Evolutionary conservation across 2,888 invertebrate species (phyloP), one percentile per base, ranked within the genome.

Genomic region (Nomada ruficornis): DNA sequence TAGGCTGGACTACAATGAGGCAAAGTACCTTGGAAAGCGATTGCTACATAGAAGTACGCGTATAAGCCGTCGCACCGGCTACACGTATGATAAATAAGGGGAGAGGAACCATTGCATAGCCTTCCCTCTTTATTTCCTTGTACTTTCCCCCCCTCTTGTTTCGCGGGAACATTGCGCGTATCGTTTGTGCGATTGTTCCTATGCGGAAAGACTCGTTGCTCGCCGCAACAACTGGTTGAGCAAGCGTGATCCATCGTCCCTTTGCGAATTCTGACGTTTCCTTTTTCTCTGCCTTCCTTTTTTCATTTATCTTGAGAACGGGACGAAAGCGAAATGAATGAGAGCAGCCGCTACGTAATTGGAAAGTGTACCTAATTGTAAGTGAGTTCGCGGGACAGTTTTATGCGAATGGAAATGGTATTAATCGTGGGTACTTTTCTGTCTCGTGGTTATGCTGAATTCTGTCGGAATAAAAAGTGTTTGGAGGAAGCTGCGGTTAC

Each of bases 1-100:
- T 71, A 62, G 36, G 72, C 71, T 62, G 80, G 81, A 77, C 73
- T 81, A 74, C 75, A 81, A 78, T 73, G 77, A 83, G 64, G 50
- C 71, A 55, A 73, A 72, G 80, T 72, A 68, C 68, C 55, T 76
- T 76, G 83, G 73, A 78, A 86, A 85, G 75, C 72, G 81, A 82
- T 85, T 65, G 71, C 77, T 75, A 82, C 80, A 76, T 70, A 76
- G 80, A 72, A 80, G 76, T 47, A 63, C 62, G 72, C 29, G 70
- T 70, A 52, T 88, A 84, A 86, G 75, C 80, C 15, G 18, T 67
- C 75, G 75, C 63, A 36, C 50, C 63, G 79, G 67, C 79, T 79
- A 70, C 77, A 77, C 64, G 63, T 84, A 71, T 83, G 86, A 86
- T 86, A 84, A 86, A 86, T 84, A 86, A 73, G 75, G 36, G 60